Percentiles rank a stretch among this genome's conserved stretches.
Evolutionary conservation across 2,888 invertebrate species (phyloP).

Genomic region (Pediacus dermestoides): DNA sequence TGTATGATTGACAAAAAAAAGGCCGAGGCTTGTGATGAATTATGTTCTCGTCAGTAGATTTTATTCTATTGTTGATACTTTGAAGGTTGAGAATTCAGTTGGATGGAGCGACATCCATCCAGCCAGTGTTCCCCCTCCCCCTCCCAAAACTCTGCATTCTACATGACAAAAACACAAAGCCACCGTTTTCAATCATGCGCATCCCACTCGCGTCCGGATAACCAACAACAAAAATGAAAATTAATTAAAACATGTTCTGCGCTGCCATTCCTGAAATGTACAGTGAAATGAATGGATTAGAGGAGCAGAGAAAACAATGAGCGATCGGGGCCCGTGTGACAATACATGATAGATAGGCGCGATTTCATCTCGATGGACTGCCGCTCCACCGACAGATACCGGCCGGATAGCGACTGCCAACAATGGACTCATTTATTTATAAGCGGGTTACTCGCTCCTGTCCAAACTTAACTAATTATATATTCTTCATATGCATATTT

Average conservation of each 20-base stretch:
- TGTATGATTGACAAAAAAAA: no score
- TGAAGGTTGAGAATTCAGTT: conserved; percentile 13
- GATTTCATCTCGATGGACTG: conserved; percentile 45
- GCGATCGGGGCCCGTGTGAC: conserved; percentile 48
- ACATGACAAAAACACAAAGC: conserved; percentile 42
- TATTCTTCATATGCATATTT: conserved; percentile 16
- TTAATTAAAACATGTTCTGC: conserved; percentile 47
- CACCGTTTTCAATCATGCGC: conserved; percentile 43
- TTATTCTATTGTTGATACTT: conserved; percentile 16
- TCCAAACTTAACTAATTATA: conserved; percentile 46
- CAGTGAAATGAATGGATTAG: conserved; percentile 44
- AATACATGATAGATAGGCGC: conserved; percentile 51
- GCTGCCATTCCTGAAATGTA: conserved; percentile 41
- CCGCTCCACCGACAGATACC: conserved; percentile 41
- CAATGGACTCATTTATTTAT: conserved; percentile 51
- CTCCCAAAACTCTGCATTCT: conserved; percentile 24
- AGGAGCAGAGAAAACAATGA: conserved; percentile 49
- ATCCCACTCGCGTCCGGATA: conserved; percentile 33
- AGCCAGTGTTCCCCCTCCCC: background rate
- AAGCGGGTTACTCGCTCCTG: conserved; percentile 47
- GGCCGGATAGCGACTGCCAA: conserved; percentile 38
- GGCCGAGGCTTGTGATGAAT: no score
- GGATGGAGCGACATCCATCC: conserved; percentile 5
- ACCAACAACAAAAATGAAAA: conserved; percentile 44
- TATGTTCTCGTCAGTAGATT: conserved; percentile 13